phyloP scores from a whole-genome alignment of 37 sponge, comb jelly and placozoan species.

The Beroe forskalii region DNA sequence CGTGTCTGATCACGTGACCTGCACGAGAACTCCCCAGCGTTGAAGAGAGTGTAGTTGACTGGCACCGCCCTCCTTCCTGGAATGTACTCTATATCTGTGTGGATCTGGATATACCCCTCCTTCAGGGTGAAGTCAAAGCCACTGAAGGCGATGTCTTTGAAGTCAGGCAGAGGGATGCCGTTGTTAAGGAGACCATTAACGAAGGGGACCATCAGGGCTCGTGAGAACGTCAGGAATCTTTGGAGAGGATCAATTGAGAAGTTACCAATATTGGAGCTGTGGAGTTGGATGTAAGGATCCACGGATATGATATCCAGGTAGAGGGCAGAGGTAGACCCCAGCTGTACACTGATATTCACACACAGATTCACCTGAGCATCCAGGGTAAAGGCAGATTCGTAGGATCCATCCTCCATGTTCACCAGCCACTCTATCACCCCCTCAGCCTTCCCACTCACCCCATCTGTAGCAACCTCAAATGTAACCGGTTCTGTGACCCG shows the following conservation, averaged over 20 bases:
- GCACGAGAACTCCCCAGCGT: background rate
- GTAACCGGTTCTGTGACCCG: background rate
- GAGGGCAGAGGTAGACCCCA: background rate
- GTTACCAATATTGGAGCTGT: constrained; percentile 20
- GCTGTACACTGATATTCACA: constrained; percentile 60
- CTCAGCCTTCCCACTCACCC: constrained; percentile 55
- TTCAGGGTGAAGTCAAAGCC: constrained; percentile 13
- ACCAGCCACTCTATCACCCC: constrained; percentile 34
- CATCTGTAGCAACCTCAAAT: background rate
- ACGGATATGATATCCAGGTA: constrained; percentile 49
- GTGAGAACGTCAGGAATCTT: background rate
- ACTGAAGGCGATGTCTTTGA: background rate
- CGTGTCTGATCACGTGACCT: background rate
- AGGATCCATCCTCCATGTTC: background rate
- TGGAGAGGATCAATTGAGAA: background rate
- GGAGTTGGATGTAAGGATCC: constrained; percentile 25
- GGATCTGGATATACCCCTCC: constrained; percentile 25
- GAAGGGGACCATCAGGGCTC: background rate
- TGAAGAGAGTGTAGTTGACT: background rate
- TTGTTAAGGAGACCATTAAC: background rate
- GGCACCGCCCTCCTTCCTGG: background rate
- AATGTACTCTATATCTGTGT: constrained; percentile 7
- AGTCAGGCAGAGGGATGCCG: constrained; percentile 39
- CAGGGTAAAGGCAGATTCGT: constrained; percentile 1
- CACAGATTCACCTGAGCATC: constrained; percentile 58